These are phyloP conservation scores for Conomelus anceps DNA, from an alignment of 2,888 invertebrate species.

Conservation along the genomic window DNA sequence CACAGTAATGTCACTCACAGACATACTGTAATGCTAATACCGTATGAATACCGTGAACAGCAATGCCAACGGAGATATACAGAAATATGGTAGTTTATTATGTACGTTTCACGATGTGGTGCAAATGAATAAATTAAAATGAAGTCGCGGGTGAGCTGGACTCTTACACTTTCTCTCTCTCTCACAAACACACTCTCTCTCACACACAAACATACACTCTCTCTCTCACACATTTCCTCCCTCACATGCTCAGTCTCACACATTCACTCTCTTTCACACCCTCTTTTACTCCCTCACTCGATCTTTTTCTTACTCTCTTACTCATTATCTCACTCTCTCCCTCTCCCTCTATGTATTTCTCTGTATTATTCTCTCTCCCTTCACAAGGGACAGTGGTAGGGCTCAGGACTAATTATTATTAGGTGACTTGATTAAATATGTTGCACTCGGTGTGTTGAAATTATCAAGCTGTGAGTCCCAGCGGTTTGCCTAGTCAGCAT, in stretches of 20 bases:
- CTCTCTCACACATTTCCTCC: not conserved
- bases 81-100: not conserved
- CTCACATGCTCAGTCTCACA: not conserved
- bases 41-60: too few species aligned
- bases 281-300: not conserved
- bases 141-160: not conserved
- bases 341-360: too few species aligned
- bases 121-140: not conserved
- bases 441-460: too few species aligned
- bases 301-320: not conserved
- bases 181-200: not conserved
- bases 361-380: too few species aligned
- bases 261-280: not conserved
- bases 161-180: not conserved
- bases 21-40: too few species aligned
- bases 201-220: not conserved
- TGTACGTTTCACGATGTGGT: not conserved
- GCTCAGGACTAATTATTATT: too few species aligned
- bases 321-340: not conserved
- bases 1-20: too few species aligned
- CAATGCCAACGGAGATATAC: not conserved
- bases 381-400: too few species aligned
- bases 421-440: too few species aligned
- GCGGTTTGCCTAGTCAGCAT: too few species aligned
- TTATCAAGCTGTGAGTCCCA: too few species aligned